phyloP scores from a whole-genome alignment of 30 jellyfish, hydroid and myxozoan genomes.

The Pelagia noctiluca region DNA sequence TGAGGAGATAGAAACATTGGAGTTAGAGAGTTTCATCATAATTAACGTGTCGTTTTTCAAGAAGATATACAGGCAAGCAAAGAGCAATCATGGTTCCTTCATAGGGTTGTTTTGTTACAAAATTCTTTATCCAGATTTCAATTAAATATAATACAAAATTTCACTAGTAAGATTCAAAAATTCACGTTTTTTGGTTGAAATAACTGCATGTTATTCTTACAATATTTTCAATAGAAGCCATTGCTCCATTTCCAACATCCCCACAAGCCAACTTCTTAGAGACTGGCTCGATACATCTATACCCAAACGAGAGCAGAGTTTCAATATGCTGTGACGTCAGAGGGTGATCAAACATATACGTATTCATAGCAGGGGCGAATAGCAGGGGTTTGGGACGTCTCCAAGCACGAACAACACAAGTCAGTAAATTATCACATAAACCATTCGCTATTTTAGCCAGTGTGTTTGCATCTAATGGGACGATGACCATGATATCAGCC shows the following conservation, averaged over 20 bases:
- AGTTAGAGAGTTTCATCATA: no score
- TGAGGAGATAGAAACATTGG: no score
- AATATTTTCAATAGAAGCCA: constrained; percentile 66
- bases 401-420: constrained; percentile 97
- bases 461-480: constrained; percentile 95
- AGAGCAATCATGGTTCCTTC: no score
- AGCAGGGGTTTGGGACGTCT: constrained; percentile 79
- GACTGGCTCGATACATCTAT: constrained; percentile 72
- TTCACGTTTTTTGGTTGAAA: no score
- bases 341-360: constrained; percentile 94
- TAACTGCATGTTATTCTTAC: constrained; percentile 1
- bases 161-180: no score
- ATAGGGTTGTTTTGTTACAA: no score
- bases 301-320: constrained; percentile 59
- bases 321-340: constrained; percentile 72
- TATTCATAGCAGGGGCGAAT: constrained; percentile 97
- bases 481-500: constrained; percentile 88
- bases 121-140: no score
- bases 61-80: no score
- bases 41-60: no score
- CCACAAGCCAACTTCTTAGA: constrained; percentile 93
- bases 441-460: constrained; percentile 92
- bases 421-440: constrained; percentile 83
- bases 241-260: constrained; percentile 84
- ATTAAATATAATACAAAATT: no score